Evolutionary conservation across 2,888 invertebrate species (phyloP).

Genomic region (Amphimallon solstitiale): DNA sequence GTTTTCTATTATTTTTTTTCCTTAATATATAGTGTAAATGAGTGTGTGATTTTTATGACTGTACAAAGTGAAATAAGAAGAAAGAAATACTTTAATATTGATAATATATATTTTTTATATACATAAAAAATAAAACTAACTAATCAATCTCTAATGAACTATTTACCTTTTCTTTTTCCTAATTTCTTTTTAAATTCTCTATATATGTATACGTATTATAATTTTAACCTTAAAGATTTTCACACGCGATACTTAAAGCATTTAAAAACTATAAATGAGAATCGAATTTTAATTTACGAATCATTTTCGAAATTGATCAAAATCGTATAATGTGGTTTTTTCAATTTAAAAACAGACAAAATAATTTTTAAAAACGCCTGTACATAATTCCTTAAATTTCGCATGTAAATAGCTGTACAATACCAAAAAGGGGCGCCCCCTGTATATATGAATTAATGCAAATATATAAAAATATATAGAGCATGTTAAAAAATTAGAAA

Average conservation of each 20-base stretch:
- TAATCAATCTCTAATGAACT: slow-evolving; percentile 6
- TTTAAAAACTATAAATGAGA: not conserved
- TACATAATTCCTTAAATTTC: slow-evolving; percentile 14
- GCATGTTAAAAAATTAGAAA: too few relatives aligned
- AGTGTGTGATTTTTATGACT: slow-evolving; percentile 16
- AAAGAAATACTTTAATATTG: slow-evolving; percentile 21
- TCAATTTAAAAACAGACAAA: not conserved
- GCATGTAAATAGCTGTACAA: slow-evolving; percentile 26
- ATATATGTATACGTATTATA: too few relatives aligned
- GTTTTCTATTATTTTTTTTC: slow-evolving; percentile 14
- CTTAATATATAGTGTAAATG: slow-evolving; percentile 7
- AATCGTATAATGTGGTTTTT: slow-evolving; percentile 27
- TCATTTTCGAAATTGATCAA: not conserved
- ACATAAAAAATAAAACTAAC: slow-evolving; percentile 8
- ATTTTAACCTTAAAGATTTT: not conserved
- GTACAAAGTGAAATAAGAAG: slow-evolving; percentile 26
- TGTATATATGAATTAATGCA: too few relatives aligned
- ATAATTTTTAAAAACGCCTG: not conserved
- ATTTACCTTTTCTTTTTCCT: not conserved
- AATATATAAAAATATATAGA: too few relatives aligned
- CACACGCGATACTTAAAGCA: slow-evolving; percentile 7
- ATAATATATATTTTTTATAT: slow-evolving; percentile 38
- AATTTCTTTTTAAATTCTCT: not conserved
- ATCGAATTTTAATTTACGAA: not conserved
- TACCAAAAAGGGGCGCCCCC: slow-evolving; percentile 5